phyloP scores from a whole-genome alignment of 2,797 vertebrate species.

The Acrocephalus scirpaceus region DNA sequence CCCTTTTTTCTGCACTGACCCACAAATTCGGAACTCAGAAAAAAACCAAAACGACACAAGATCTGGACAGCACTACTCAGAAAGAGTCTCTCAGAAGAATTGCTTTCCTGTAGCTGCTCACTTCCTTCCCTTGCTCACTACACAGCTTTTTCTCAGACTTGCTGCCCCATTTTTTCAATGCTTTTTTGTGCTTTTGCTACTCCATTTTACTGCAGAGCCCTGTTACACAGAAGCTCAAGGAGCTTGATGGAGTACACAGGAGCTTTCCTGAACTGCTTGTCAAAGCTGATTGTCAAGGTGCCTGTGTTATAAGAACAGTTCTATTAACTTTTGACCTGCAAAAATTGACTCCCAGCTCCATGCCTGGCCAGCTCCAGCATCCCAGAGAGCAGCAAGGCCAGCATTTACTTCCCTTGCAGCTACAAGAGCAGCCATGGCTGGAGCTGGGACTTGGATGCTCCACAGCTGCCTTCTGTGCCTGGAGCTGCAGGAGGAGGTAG shows the following conservation, averaged over 20 bases:
- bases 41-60: fast-evolving
- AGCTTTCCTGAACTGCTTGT: neutral
- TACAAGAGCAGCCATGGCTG: neutral
- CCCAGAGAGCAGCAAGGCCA: neutral
- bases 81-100: neutral
- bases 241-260: fast-evolving
- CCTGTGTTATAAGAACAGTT: neutral
- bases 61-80: neutral
- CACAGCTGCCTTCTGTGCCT: neutral
- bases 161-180: fast-evolving
- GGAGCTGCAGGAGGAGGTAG: neutral
- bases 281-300: neutral
- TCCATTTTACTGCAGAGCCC: neutral
- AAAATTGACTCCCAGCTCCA: neutral
- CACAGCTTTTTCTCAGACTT: neutral
- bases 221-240: neutral
- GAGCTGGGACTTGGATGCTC: neutral
- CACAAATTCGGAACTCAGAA: neutral
- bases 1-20: neutral
- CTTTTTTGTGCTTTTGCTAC: neutral
- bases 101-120: neutral
- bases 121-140: neutral
- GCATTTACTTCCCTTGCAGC: neutral
- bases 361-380: neutral
- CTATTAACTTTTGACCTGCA: neutral